Conservation (phyloP, 2,797 vertebrate genomes). For the Brotula barbata region DNA sequence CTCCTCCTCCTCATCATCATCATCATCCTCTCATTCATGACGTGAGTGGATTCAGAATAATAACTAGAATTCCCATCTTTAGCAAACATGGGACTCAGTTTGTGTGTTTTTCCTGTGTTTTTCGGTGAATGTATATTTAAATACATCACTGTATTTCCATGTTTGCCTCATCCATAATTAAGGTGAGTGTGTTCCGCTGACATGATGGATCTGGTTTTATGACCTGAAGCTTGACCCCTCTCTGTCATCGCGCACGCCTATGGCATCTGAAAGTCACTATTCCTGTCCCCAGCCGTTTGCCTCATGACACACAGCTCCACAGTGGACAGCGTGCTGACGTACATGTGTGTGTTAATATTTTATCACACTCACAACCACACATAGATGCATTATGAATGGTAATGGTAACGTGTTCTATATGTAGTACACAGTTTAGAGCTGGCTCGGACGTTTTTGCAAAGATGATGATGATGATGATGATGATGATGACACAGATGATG, state of each 20-base stretch:
- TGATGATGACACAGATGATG: too few species aligned
- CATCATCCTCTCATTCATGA: too few species aligned
- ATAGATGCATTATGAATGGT: constrained; percentile 43
- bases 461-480: too few species aligned
- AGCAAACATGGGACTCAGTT: neutral
- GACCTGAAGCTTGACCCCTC: constrained; percentile 26
- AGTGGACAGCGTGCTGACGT: constrained; percentile 19
- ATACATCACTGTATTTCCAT: neutral
- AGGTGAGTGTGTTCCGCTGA: neutral
- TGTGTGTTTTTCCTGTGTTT: neutral
- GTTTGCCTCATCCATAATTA: constrained; percentile 6
- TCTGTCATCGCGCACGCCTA: neutral
- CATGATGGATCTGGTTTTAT: constrained; percentile 4
- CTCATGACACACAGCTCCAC: constrained; percentile 41
- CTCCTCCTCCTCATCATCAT: too few species aligned
- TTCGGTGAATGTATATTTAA: neutral
- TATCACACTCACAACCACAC: constrained; percentile 15
- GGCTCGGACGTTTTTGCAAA: constrained; percentile 4
- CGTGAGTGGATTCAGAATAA: too few species aligned
- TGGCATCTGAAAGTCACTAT: constrained; percentile 25
- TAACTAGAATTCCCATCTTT: too few species aligned
- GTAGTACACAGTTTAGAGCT: constrained; percentile 11
- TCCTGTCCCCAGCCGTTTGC: constrained; percentile 41
- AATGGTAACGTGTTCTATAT: constrained; percentile 23
- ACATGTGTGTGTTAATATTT: constrained; percentile 62